Evolutionary conservation across 2,888 invertebrate species (phyloP), one percentile per base, ranked within the genome.

Genomic region (Tiphia femorata): DNA sequence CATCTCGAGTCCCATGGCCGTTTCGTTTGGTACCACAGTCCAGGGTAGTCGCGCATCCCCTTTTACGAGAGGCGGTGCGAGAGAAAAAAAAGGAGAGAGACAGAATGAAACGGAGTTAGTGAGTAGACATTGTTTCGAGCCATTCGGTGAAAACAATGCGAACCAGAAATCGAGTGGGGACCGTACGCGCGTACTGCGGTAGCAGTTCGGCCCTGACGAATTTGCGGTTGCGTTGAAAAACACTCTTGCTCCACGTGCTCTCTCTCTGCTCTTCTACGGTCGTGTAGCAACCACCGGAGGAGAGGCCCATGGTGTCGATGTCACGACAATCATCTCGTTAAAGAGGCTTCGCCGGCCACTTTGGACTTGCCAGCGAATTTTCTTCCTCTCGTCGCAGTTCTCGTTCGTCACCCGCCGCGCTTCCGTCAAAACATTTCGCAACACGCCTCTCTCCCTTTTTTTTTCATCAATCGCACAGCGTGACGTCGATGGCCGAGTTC

Each of bases 71-170:
- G 10, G 35, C 10, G 6, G 7, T 5, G 6, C 6, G 27, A 27
- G 27, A 27, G 27, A 7, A 27, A 27, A 27, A 10, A 10, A 27
- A 27, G 27, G 6, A 27, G 10, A n/a, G n/a, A n/a, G n/a, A n/a
- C n/a, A n/a, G n/a, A n/a, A 50, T 49, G 44, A 60, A 42, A 51
- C 40, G 16, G 27, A 38, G 42, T 35, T 23, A 30, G 23, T 21
- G 44, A 69, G 62, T 64, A 62, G 57, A 64, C 55, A 59, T 66
- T 69, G 69, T 69, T 69, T 69, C 67, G 55, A 58, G 51, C 48
- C 48, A 52, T 65, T 58, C 55, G 42, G 33, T 43, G 50, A 37
- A 30, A 55, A 68, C 68, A 68, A 68, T 68, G 10, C 23, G 47
- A n/a, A n/a, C n/a, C n/a, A 8, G 30, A 5, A 27, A 10, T 65